Base-by-base conservation (phyloP, 2,888 invertebrate genomes). In the Horisme vitalbata region DNA sequence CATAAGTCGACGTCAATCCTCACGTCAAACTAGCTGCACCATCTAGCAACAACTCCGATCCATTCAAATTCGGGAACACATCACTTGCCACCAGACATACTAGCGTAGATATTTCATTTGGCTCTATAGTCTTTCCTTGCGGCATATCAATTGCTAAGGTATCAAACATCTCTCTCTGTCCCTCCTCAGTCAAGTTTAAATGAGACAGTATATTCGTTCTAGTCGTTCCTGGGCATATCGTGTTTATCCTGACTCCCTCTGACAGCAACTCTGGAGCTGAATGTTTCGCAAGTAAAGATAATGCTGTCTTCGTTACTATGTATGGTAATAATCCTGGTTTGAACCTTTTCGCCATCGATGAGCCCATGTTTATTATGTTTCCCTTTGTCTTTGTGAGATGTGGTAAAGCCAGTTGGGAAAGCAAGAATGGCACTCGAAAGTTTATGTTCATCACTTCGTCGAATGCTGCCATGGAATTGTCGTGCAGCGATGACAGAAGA, bases 381-480 rank as follows among this genome's bases (percentile, higher is more conserved):
- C 79, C 78, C 62, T 73, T 78, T 0, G 73, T 75, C 34, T 68
- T 67, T n/a, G 65, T 52, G 26, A 79, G 35, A 44, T 78, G 54
- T 0, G 77, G 79, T 37, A 78, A 44, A 0, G 69, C 68, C 14
- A 77, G 28, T 30, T 76, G 71, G 0, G 75, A 66, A 13, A 79
- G 15, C 11, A 59, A 47, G 31, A 74, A 75, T 0, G 76, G 77
- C 1, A 79, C 72, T 28, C 76, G 52, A n/a, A 76, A 58, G 39
- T 76, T 75, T 13, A 78, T 69, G 1, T 65, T 70, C 65, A 79
- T 74, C 6, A 77, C 41, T 21, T 72, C 72, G 31, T 79, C 79
- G 12, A 78, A 69, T 0, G 54, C 51, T 0, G 69, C 61, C 63
- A 79, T 76, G 0, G 59, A 53, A 9, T 61, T 48, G 14, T 77